Conservation (phyloP, 2,797 vertebrate species). For the Nyctalus aviator region DNA sequence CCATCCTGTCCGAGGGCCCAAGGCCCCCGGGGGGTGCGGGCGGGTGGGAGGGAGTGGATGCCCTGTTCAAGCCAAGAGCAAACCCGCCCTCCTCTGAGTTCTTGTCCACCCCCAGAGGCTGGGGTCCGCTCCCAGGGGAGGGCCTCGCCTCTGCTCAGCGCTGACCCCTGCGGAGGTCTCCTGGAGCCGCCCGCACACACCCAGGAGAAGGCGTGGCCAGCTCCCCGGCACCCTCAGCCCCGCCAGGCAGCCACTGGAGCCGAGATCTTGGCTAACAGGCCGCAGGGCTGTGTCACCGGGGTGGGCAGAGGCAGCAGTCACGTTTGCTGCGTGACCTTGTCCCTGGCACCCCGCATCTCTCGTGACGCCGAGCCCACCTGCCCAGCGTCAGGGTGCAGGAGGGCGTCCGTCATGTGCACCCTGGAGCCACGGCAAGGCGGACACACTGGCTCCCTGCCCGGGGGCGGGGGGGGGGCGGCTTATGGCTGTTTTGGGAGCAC, state of each 20-base stretch:
- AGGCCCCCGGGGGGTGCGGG: no score
- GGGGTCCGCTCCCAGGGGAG: accelerated
- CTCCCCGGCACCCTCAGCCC: neutral
- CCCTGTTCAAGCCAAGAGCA: neutral
- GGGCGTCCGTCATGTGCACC: accelerated
- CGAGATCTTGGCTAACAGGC: neutral
- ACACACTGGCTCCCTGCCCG: neutral
- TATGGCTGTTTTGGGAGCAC: neutral
- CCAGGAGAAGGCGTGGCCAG: neutral
- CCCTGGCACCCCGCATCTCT: neutral
- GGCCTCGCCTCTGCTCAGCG: neutral
- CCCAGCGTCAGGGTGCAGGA: neutral
- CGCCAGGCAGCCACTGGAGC: neutral
- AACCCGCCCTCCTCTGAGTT: accelerated
- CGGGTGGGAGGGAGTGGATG: no score
- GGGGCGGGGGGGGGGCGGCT: no score
- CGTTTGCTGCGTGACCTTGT: accelerated
- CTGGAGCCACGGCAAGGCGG: neutral
- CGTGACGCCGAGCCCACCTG: neutral
- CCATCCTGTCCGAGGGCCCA: neutral
- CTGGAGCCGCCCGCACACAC: neutral
- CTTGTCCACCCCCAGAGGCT: neutral
- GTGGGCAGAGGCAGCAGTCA: neutral
- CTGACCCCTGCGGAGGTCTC: no score
- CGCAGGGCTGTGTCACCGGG: neutral